Evolutionary conservation across 2,113 vertebrate genomes (phyloP).

Genomic region (Phrynosoma platyrhinos): DNA sequence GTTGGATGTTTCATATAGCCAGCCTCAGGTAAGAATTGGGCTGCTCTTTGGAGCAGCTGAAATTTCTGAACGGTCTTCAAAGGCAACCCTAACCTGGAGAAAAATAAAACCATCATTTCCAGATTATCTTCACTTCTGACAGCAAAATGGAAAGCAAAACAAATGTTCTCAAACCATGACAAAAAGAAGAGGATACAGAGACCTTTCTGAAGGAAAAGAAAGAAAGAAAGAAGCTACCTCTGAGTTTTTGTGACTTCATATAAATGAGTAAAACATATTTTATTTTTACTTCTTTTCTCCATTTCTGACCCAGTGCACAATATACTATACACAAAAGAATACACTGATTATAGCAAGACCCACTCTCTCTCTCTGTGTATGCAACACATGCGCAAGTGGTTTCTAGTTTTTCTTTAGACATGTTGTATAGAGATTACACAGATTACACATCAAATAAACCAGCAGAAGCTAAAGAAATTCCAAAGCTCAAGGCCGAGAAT

Average conservation of each 20-base stretch:
- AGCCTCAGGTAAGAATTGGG: too few species aligned
- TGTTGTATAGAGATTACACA: neutral
- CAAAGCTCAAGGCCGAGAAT: neutral
- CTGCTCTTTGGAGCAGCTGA: too few species aligned
- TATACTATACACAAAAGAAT: neutral
- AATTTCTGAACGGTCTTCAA: too few species aligned
- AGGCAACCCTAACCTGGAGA: neutral
- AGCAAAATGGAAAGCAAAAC: neutral
- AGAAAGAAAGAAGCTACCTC: neutral
- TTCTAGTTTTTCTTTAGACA: neutral
- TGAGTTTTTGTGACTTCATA: neutral
- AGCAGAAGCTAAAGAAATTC: conserved; percentile 22
- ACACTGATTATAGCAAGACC: neutral
- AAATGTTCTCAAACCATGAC: neutral
- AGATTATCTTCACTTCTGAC: neutral
- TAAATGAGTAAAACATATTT: neutral
- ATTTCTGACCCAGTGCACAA: neutral
- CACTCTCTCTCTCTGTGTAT: neutral
- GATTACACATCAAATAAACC: neutral
- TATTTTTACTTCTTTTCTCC: too few species aligned
- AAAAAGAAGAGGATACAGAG: neutral
- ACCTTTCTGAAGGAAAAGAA: too few species aligned
- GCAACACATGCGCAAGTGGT: too few species aligned
- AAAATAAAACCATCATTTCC: too few species aligned
- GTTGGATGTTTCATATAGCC: too few species aligned